A percentile compares a stretch with the other conserved stretches of the same genome.
These are phyloP conservation scores for Eupithecia subumbrata DNA, from an alignment of 2,888 invertebrate genomes.

Conservation along the genomic window DNA sequence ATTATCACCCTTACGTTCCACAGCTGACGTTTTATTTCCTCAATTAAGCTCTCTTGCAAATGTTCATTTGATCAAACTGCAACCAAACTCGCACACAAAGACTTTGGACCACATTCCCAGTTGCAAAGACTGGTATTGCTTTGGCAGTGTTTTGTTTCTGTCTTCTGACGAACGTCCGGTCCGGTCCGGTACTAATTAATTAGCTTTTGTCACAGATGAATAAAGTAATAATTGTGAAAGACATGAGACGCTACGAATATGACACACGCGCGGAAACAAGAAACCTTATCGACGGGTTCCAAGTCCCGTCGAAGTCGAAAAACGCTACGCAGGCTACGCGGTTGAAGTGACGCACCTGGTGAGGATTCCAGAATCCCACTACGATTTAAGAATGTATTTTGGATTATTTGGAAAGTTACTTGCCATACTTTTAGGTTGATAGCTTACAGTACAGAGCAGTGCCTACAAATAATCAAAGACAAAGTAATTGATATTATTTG, in stretches of 20 bases:
- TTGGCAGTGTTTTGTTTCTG: background rate
- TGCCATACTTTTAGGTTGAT: no score
- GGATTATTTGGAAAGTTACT: no score
- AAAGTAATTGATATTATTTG: no score
- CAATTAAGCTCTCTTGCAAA: conserved; percentile 6
- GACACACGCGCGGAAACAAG: background rate
- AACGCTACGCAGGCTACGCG: no score
- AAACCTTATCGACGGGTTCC: no score
- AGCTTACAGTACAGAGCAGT: no score
- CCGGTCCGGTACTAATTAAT: conserved; percentile 65
- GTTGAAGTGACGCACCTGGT: no score
- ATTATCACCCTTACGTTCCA: background rate
- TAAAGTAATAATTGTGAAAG: conserved; percentile 12
- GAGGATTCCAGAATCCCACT: no score
- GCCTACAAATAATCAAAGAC: no score
- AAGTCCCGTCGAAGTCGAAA: no score
- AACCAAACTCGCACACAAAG: background rate
- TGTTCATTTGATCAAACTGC: conserved; percentile 2
- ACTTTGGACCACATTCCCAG: background rate
- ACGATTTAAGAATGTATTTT: no score
- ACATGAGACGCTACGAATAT: background rate
- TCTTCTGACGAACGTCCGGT: conserved; percentile 35
- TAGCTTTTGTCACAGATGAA: conserved; percentile 59
- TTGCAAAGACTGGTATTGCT: background rate
- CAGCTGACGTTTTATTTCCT: background rate